phyloP scores from a whole-genome alignment of 2,797 vertebrate genomes.

The Poeciliopsis paucimaculata region DNA sequence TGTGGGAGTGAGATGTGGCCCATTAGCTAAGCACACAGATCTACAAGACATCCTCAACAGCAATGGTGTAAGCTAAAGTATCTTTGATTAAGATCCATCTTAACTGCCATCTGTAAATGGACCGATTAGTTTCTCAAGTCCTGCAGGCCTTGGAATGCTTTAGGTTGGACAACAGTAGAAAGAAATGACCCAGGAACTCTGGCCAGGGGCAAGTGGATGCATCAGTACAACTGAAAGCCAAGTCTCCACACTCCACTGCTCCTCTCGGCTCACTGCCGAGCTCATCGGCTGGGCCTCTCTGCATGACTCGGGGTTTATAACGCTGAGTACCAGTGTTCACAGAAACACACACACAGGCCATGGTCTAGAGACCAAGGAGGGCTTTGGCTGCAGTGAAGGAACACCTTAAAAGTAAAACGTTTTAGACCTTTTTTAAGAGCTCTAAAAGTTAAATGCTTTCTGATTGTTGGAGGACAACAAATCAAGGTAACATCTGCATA shows the following conservation, averaged over 20 bases:
- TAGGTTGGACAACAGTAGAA: background rate
- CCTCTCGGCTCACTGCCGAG: conserved; percentile 21
- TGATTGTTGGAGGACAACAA: background rate
- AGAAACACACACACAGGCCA: conserved; percentile 11
- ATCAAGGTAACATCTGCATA: background rate
- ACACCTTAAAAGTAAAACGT: background rate
- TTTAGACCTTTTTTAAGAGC: conserved; percentile 12
- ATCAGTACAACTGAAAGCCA: background rate
- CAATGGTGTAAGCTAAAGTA: background rate
- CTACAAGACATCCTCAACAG: background rate
- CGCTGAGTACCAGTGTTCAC: conserved; percentile 29
- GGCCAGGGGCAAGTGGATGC: background rate
- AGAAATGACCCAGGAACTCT: background rate
- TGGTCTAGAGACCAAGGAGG: background rate
- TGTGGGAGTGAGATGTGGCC: background rate
- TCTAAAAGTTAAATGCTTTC: background rate
- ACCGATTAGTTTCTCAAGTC: background rate
- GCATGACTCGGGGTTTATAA: conserved; percentile 38
- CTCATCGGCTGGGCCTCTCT: conserved; percentile 35
- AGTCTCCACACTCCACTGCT: conserved; percentile 16
- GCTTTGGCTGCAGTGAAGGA: conserved; percentile 2
- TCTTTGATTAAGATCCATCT: background rate
- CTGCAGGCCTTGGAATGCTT: background rate
- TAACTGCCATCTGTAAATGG: background rate
- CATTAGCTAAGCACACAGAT: background rate